These are phyloP conservation scores for Dysidea cf. avara DNA, from an alignment of 37 sponge, comb jelly and placozoan genomes.

Conservation along the genomic window DNA sequence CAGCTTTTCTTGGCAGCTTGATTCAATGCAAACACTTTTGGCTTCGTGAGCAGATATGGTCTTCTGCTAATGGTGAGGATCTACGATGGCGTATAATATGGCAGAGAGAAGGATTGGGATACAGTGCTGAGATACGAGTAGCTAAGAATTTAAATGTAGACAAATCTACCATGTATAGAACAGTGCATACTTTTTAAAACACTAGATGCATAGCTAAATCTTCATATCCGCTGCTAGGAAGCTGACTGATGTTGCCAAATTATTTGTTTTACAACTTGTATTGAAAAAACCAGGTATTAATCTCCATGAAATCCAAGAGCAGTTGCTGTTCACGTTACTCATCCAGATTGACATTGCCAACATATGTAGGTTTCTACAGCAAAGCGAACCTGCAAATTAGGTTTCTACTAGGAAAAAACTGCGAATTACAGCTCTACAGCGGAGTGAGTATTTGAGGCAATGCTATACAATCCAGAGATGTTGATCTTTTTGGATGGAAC, in stretches of 20 bases:
- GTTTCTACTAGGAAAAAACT: slow-evolving; percentile 23
- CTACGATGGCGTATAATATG: slow-evolving; percentile 44
- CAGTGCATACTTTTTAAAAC: slow-evolving; percentile 6
- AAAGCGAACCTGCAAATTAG: no score
- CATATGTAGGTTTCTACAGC: slow-evolving; percentile 13
- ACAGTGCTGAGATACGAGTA: neutral
- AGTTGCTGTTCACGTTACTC: neutral
- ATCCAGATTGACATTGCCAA: slow-evolving; percentile 13
- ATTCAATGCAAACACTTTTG: no score
- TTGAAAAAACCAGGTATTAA: slow-evolving; percentile 25
- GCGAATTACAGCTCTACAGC: slow-evolving; percentile 13
- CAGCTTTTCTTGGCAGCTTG: no score
- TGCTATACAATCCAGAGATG: no score
- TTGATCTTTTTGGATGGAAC: no score
- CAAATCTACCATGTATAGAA: slow-evolving; percentile 29
- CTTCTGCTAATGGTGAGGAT: no score
- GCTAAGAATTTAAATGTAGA: slow-evolving; percentile 29
- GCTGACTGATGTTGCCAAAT: slow-evolving; percentile 20
- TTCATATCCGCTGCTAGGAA: slow-evolving; percentile 25
- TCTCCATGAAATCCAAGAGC: slow-evolving; percentile 13
- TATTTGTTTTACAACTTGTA: slow-evolving; percentile 34
- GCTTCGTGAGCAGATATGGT: no score
- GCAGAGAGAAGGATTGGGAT: slow-evolving; percentile 30
- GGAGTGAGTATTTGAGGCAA: slow-evolving; percentile 12
- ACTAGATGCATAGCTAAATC: slow-evolving; percentile 25